Evolutionary conservation across 2,113 vertebrate genomes (phyloP).

Genomic region (Microtus oregoni): DNA sequence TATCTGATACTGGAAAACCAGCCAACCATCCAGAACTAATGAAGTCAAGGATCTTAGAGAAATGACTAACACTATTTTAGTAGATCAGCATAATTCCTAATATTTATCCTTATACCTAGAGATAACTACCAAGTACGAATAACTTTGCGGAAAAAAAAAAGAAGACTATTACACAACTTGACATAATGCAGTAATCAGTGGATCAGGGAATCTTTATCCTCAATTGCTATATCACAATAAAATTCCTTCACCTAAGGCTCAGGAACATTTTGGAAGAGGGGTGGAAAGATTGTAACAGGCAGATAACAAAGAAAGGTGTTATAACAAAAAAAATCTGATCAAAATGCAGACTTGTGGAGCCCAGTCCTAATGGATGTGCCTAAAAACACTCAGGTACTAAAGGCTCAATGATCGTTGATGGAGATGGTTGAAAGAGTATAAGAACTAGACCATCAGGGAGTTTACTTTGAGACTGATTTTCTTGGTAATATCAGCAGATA

Average conservation of each 20-base stretch:
- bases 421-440: not conserved
- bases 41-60: not conserved
- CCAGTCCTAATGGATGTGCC: not conserved
- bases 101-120: not conserved
- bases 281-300: not conserved
- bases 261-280: not conserved
- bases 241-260: not conserved
- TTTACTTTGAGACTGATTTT: not conserved
- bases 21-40: not conserved
- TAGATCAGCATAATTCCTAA: not conserved
- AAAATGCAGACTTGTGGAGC: not conserved
- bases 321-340: not conserved
- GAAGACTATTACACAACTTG: not conserved
- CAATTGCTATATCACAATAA: not conserved
- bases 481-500: not conserved
- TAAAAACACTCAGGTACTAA: not conserved
- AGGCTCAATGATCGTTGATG: not conserved
- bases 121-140: not conserved
- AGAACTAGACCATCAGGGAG: not conserved
- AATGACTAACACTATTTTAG: not conserved
- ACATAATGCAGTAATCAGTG: not conserved
- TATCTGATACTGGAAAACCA: not conserved
- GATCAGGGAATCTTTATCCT: not conserved
- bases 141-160: not conserved
- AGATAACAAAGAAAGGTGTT: not conserved